phyloP scores from a whole-genome alignment of 2,113 vertebrate genomes.

The Brienomyrus brachyistius region DNA sequence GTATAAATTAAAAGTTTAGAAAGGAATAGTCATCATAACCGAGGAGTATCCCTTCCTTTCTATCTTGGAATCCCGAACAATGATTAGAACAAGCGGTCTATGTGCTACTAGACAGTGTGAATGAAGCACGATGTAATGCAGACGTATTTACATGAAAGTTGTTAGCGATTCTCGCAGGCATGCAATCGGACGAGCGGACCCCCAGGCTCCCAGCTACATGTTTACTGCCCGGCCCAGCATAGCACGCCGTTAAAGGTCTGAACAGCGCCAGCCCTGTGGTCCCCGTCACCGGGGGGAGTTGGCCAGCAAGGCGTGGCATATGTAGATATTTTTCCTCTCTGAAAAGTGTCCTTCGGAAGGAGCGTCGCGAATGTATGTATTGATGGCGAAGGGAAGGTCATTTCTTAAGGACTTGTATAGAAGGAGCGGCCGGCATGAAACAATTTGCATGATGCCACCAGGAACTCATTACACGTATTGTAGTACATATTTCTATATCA shows the following conservation, averaged over 20 bases:
- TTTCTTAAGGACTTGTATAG: neutral
- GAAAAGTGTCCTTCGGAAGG: neutral
- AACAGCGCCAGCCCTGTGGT: neutral
- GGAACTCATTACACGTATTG: neutral
- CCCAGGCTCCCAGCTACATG: neutral
- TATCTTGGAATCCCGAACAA: neutral
- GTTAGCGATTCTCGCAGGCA: neutral
- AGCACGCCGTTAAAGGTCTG: slow-evolving; percentile 19
- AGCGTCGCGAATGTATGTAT: neutral
- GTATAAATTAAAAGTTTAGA: neutral
- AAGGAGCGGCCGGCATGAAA: neutral
- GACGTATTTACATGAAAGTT: neutral
- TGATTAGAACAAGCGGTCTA: neutral
- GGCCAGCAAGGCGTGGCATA: slow-evolving; percentile 29
- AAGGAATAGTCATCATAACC: neutral
- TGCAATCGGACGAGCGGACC: slow-evolving; percentile 8
- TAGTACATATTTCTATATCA: neutral
- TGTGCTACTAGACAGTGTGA: neutral
- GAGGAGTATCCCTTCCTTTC: too few species aligned
- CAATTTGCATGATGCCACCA: neutral
- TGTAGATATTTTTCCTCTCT: neutral
- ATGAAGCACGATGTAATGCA: neutral
- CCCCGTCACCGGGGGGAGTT: slow-evolving; percentile 31
- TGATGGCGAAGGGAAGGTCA: neutral
- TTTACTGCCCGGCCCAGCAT: slow-evolving; percentile 23